A percentile compares a stretch with the other conserved stretches of the same genome.
These are phyloP conservation scores for Elysia chlorotica DNA, from an alignment of 1,140 invertebrate genomes.

Conservation along the genomic window DNA sequence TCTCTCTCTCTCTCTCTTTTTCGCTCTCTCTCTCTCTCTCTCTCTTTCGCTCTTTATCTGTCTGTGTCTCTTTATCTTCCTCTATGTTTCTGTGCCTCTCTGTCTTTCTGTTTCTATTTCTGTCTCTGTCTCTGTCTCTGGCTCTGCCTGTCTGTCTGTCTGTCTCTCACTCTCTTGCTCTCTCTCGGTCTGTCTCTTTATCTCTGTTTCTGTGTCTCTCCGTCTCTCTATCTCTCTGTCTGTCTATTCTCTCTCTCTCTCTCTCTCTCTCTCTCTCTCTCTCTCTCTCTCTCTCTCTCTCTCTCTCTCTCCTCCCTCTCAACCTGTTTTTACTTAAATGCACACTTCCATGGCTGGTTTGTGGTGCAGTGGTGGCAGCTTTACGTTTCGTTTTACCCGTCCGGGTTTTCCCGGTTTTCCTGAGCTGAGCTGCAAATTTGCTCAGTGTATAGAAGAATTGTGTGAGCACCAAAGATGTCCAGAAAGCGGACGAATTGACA, in stretches of 20 bases:
- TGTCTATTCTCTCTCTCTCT: neutral
- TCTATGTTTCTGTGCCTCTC: neutral
- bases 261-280: neutral
- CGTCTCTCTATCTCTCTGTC: slow-evolving; percentile 11
- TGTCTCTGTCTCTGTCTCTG: slow-evolving; percentile 15
- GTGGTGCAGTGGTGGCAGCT: neutral
- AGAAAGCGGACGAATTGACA: no score
- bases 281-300: neutral
- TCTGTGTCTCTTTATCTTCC: neutral
- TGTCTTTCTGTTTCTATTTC: neutral
- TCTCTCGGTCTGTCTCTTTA: slow-evolving; percentile 19
- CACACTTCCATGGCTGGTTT: slow-evolving; percentile 1
- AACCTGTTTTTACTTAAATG: neutral
- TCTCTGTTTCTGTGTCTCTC: slow-evolving; percentile 21
- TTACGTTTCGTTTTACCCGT: neutral
- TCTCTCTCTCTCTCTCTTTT: neutral
- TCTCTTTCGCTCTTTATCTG: neutral
- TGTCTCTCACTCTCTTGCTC: slow-evolving; percentile 16
- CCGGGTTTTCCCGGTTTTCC: neutral
- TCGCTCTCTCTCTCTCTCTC: slow-evolving; percentile 4
- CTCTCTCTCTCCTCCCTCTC: neutral
- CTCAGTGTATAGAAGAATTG: neutral
- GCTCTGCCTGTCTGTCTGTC: slow-evolving; percentile 5
- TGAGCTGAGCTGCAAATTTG: neutral
- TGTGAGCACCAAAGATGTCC: no score